These are phyloP conservation scores for Apodemia mormo DNA, from an alignment of 2,888 invertebrate genomes.

Conservation along the genomic window DNA sequence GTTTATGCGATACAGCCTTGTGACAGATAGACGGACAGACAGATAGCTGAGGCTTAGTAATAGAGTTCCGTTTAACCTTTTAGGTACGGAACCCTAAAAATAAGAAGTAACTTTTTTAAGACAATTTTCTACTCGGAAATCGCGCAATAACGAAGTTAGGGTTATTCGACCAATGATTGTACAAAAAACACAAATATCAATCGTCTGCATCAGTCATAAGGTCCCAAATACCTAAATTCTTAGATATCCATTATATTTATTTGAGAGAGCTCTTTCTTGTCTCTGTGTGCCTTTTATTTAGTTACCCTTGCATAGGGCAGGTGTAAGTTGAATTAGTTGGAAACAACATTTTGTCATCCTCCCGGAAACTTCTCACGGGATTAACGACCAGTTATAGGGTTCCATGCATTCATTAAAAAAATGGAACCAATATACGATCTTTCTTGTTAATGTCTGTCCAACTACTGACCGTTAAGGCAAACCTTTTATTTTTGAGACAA, in stretches of 20 bases:
- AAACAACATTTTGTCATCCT: constrained; percentile 30
- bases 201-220: not conserved
- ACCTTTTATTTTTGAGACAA: no score
- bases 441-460: not conserved
- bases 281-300: constrained; percentile 31
- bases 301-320: constrained; percentile 34
- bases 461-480: no score
- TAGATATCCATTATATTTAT: constrained; percentile 3
- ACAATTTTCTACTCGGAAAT: no score
- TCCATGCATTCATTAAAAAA: not conserved
- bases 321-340: constrained; percentile 29
- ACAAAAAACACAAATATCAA: no score
- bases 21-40: no score
- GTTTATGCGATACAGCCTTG: no score
- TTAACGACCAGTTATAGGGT: constrained; percentile 17
- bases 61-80: no score
- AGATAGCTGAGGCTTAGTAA: no score
- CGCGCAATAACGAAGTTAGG: no score
- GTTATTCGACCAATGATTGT: no score
- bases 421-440: not conserved
- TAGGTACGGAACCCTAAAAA: no score
- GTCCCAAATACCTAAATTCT: not conserved
- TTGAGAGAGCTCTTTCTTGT: constrained; percentile 30
- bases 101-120: no score
- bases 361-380: constrained; percentile 37